phyloP scores from a whole-genome alignment of 2,113 vertebrate species.

The Neofelis nebulosa region DNA sequence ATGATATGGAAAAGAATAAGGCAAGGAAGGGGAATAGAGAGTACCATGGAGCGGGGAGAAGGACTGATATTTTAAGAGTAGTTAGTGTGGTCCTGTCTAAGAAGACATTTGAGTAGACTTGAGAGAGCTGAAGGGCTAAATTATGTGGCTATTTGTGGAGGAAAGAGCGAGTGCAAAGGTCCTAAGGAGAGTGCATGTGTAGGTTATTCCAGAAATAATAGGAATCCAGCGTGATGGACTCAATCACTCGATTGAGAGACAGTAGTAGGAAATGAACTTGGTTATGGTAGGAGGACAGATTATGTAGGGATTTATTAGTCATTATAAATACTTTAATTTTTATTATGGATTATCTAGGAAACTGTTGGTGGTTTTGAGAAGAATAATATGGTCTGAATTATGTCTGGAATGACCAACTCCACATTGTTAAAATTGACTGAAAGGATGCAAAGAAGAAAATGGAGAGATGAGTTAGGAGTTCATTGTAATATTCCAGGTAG shows the following conservation, averaged over 20 bases:
- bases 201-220: neutral
- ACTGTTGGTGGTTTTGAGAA: conserved; percentile 31
- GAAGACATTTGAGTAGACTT: neutral
- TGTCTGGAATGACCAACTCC: conserved; percentile 11
- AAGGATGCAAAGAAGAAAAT: neutral
- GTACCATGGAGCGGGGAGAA: neutral
- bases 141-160: neutral
- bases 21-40: neutral
- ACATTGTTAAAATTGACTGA: neutral
- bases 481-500: neutral
- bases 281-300: neutral
- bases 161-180: neutral
- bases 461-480: neutral
- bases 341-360: neutral
- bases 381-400: neutral
- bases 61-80: neutral
- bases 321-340: neutral
- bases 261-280: neutral
- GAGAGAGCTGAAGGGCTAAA: neutral
- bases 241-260: neutral
- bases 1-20: neutral
- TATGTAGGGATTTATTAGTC: neutral
- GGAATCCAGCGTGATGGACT: neutral
- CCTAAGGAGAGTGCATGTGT: neutral
- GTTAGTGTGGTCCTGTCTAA: neutral